These are phyloP conservation scores for Pangasius mekongensis DNA, from an alignment of 2,797 vertebrate species.

Conservation along the genomic window DNA sequence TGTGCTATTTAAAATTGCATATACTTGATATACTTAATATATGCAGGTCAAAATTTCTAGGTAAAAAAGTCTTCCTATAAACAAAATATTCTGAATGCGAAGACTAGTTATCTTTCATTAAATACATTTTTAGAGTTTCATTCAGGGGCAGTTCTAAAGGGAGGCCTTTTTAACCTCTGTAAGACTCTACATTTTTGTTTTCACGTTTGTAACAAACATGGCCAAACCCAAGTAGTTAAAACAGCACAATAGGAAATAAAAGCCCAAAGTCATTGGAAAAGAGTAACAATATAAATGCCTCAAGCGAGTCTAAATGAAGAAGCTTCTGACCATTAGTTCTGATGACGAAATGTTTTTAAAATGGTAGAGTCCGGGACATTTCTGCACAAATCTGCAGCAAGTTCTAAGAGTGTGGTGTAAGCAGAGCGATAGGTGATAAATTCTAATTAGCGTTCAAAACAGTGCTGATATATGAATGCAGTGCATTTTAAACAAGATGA, in stretches of 20 bases:
- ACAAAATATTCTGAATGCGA: neutral
- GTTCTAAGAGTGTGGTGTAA: conserved; percentile 3
- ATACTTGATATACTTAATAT: neutral
- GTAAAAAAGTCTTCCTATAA: neutral
- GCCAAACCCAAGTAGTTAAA: neutral
- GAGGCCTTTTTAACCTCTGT: neutral
- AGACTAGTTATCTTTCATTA: neutral
- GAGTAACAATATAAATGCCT: neutral
- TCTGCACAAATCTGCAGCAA: neutral
- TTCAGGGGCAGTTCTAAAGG: neutral
- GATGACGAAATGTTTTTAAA: neutral
- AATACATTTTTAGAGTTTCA: neutral
- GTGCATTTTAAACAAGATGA: neutral
- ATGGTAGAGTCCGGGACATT: neutral
- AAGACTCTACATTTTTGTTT: neutral
- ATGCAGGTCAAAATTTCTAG: neutral
- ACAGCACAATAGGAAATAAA: neutral
- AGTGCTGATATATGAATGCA: neutral
- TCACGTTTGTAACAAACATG: neutral
- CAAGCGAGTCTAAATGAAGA: neutral
- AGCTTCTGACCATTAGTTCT: neutral
- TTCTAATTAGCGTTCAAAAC: neutral
- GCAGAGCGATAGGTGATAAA: neutral
- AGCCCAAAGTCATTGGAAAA: neutral
- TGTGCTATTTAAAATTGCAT: neutral